A percentile compares a stretch with the other conserved stretches of the same genome.
Evolutionary conservation across 2,888 invertebrate species (phyloP).

Genomic region (Mallateleia sp.): DNA sequence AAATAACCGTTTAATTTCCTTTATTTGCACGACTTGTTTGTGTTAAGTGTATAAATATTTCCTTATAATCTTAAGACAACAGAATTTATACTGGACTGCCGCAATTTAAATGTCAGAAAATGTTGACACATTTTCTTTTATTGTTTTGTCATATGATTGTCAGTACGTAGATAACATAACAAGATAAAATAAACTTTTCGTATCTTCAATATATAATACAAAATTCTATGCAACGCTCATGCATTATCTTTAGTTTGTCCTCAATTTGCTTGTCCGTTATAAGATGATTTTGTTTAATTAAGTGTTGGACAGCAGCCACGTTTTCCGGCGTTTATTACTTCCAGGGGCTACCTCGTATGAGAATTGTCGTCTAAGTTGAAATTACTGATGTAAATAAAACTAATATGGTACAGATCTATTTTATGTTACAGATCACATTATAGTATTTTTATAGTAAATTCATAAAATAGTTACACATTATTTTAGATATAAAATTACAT

Average conservation of each 20-base stretch:
- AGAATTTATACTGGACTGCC: not conserved
- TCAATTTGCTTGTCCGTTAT: conserved; percentile 73
- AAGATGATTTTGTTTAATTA: conserved; percentile 75
- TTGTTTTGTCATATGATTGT: conserved; percentile 15
- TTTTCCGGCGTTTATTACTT: conserved; percentile 70
- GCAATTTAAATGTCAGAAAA: not conserved
- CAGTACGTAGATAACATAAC: conserved; percentile 7
- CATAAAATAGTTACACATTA: too few relatives aligned
- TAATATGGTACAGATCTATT: conserved; percentile 41
- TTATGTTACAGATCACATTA: not conserved
- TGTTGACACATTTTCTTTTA: not conserved
- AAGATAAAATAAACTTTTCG: conserved; percentile 46
- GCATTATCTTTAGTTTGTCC: conserved; percentile 73
- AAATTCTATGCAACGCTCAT: conserved; percentile 61
- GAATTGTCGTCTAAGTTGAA: conserved; percentile 55
- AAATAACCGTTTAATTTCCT: not conserved
- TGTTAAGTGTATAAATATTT: not conserved
- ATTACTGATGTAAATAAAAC: conserved; percentile 56
- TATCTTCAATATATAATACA: conserved; percentile 46
- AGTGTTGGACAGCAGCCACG: conserved; percentile 68
- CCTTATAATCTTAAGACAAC: not conserved
- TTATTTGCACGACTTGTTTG: not conserved
- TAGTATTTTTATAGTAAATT: too few relatives aligned
- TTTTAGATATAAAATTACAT: too few relatives aligned
- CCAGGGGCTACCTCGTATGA: conserved; percentile 58